Evolutionary conservation across 2,113 vertebrate species (phyloP).

Genomic region (Amphiprion ocellaris): DNA sequence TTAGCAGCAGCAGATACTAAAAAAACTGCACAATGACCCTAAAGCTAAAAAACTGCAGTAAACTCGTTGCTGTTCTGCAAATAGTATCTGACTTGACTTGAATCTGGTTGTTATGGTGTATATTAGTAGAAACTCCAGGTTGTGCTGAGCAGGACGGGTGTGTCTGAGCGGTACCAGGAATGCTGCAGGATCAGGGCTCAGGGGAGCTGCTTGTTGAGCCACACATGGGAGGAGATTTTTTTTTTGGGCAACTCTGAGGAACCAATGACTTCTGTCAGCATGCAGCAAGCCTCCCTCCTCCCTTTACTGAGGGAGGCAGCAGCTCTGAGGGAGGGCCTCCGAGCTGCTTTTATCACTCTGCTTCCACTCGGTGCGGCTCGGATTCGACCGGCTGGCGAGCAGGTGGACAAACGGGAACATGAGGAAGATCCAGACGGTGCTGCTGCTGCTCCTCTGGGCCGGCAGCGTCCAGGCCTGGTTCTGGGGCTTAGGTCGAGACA

Average conservation of each 20-base stretch:
- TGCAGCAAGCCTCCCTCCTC: conserved; percentile 41
- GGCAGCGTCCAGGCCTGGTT: conserved; percentile 69
- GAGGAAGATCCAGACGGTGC: conserved; percentile 50
- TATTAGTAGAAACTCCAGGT: conserved; percentile 11
- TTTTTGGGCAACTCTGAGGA: conserved; percentile 48
- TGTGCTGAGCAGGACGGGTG: conserved; percentile 18
- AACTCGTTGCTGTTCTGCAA: too few relatives aligned
- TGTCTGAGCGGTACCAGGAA: conserved; percentile 31
- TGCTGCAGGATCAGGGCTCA: conserved; percentile 24
- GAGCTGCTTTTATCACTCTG: conserved; percentile 48
- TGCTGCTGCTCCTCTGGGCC: conserved; percentile 55
- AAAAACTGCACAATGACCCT: too few relatives aligned
- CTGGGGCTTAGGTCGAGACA: rapidly evolving
- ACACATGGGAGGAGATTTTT: conserved; percentile 63
- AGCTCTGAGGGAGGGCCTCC: conserved; percentile 52
- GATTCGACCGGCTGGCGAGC: conserved; percentile 45
- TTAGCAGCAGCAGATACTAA: too few relatives aligned
- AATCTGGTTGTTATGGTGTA: conserved; percentile 9
- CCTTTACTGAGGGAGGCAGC: conserved; percentile 34
- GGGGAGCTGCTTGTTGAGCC: conserved; percentile 45
- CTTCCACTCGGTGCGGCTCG: conserved; percentile 38
- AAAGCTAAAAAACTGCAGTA: too few relatives aligned
- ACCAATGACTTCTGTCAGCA: conserved; percentile 54
- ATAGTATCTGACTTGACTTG: too few relatives aligned
- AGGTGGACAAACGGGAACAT: conserved; percentile 57